Conservation (phyloP, 2,888 invertebrate genomes). For the Temnothorax unifasciatus region DNA sequence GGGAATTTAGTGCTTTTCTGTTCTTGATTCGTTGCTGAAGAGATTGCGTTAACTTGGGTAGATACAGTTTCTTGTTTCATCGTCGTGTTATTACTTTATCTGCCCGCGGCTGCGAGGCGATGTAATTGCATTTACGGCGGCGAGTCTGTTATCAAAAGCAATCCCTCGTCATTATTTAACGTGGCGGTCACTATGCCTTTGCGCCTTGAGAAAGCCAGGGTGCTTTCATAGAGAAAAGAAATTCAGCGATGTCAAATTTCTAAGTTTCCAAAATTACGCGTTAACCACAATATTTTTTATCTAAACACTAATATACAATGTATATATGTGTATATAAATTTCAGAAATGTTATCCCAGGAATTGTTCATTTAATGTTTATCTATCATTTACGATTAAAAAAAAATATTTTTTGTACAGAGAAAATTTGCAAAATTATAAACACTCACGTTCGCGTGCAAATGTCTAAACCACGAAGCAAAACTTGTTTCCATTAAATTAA, state of each 20-base stretch:
- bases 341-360: background rate
- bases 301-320: background rate
- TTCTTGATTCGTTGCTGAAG: constrained; percentile 19
- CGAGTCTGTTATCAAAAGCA: constrained; percentile 33
- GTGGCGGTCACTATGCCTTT: background rate
- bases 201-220: background rate
- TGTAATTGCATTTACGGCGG: constrained; percentile 28
- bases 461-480: background rate
- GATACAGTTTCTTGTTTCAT: constrained; percentile 38
- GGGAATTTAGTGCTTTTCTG: constrained; percentile 21
- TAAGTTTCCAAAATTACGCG: background rate
- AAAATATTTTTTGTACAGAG: background rate
- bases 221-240: background rate
- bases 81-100: constrained; percentile 30
- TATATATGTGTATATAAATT: too few relatives aligned
- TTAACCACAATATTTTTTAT: background rate
- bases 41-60: constrained; percentile 8
- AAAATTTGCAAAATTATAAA: background rate
- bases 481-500: background rate
- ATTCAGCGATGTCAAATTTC: background rate
- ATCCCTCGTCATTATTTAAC: constrained; percentile 17
- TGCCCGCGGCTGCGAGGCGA: constrained; percentile 20
- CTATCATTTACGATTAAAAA: background rate
- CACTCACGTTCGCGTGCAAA: background rate
- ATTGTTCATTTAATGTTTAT: background rate